These are phyloP conservation scores for Passerculus sandwichensis DNA, from an alignment of 2,797 vertebrate species.

Conservation along the genomic window DNA sequence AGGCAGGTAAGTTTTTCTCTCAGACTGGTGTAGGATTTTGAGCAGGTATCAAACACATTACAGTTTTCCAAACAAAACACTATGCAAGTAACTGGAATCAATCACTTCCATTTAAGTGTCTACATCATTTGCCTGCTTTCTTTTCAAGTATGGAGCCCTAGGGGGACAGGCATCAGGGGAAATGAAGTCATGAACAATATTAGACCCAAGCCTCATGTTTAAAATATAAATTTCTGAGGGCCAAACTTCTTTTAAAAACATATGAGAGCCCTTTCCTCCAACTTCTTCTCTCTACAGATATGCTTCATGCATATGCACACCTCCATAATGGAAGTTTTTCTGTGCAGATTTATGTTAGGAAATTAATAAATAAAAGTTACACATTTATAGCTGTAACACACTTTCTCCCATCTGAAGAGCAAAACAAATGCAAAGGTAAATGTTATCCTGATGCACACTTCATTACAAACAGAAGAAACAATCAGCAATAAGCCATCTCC, in stretches of 20 bases:
- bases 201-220: not conserved
- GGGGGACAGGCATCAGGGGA: not conserved
- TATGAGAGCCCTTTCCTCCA: not conserved
- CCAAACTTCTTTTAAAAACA: not conserved
- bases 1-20: not conserved
- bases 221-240: not conserved
- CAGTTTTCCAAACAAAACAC: not conserved
- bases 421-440: not conserved
- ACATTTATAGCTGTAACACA: not conserved
- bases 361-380: not conserved
- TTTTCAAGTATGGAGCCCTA: not conserved
- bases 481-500: not conserved
- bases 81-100: not conserved
- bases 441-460: not conserved
- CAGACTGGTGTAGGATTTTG: not conserved
- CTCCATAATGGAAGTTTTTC: not conserved
- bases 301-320: not conserved
- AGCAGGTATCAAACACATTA: not conserved
- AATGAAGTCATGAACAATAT: not conserved
- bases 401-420: not conserved
- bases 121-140: not conserved
- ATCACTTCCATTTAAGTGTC: not conserved
- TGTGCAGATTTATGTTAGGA: not conserved
- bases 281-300: not conserved
- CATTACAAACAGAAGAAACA: conserved; percentile 16